These are phyloP conservation scores for Luperina nickerlii DNA, from an alignment of 2,888 invertebrate genomes.

Conservation along the genomic window DNA sequence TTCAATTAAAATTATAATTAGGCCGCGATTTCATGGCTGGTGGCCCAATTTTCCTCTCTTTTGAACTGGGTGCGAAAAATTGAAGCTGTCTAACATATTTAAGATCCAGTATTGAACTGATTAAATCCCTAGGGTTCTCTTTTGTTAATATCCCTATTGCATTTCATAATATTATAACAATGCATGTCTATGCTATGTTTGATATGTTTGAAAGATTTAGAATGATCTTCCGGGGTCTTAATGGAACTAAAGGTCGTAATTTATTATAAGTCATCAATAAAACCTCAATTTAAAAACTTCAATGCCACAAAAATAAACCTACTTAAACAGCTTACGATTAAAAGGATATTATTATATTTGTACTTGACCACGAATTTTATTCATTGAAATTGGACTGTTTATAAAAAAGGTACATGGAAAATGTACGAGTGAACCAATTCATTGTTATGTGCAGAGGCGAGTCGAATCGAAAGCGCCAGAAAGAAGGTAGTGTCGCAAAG, in stretches of 20 bases:
- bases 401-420: background rate
- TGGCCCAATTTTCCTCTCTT: background rate
- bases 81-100: background rate
- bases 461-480: conserved; percentile 72
- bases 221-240: background rate
- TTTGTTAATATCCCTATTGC: background rate
- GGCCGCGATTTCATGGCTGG: background rate
- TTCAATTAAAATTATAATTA: conserved; percentile 14
- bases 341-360: conserved; percentile 37
- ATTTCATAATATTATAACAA: background rate
- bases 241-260: conserved; percentile 5
- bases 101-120: background rate
- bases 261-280: conserved; percentile 21
- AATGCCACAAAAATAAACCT: conserved; percentile 20
- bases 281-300: background rate
- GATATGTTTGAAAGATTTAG: background rate
- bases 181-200: background rate
- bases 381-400: background rate
- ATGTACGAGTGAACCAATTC: conserved; percentile 43
- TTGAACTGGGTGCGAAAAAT: background rate
- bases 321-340: background rate
- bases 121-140: background rate
- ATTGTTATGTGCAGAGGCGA: conserved; percentile 69
- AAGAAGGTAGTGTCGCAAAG: conserved; percentile 77
- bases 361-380: conserved; percentile 31